A percentile compares a stretch with the other conserved stretches of the same genome.
phyloP scores from a whole-genome alignment of 37 sponge, comb jelly and placozoan species.

The Eunapius fragilis region DNA sequence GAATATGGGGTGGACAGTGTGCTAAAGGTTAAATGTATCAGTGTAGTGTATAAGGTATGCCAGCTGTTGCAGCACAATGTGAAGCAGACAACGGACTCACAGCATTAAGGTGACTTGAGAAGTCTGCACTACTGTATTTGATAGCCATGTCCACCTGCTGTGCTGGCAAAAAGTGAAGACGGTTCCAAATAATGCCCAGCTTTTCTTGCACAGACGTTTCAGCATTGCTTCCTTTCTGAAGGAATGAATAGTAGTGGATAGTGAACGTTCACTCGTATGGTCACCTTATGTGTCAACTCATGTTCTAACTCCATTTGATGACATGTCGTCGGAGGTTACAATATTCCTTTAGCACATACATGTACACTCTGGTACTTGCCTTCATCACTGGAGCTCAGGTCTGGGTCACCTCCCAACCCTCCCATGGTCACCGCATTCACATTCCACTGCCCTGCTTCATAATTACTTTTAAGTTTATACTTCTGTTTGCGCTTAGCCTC shows the following conservation, averaged over 20 bases:
- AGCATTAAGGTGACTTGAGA: not conserved
- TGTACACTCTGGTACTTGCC: slow-evolving; percentile 18
- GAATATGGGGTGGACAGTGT: not conserved
- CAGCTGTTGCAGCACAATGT: not conserved
- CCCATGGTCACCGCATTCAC: slow-evolving; percentile 88
- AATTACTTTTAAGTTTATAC: slow-evolving; percentile 60
- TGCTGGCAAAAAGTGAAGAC: slow-evolving; percentile 59
- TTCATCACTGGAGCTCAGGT: slow-evolving; percentile 38
- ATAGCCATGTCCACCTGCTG: slow-evolving; percentile 91
- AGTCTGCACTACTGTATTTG: slow-evolving; percentile 74
- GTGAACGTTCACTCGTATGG: no score
- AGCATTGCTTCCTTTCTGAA: not conserved
- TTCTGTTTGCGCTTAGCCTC: slow-evolving; percentile 34
- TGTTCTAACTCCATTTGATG: no score
- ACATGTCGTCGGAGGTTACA: no score
- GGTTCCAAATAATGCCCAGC: slow-evolving; percentile 66
- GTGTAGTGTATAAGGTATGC: not conserved
- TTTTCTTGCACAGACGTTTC: slow-evolving; percentile 40
- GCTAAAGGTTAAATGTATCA: no score
- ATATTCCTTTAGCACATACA: not conserved
- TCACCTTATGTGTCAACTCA: no score
- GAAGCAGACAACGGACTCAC: not conserved
- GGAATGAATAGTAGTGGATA: not conserved
- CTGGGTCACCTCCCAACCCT: slow-evolving; percentile 83
- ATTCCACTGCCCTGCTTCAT: slow-evolving; percentile 85